Evolutionary conservation across 2,888 invertebrate genomes (phyloP).

Genomic region (Macrophya alboannulata): DNA sequence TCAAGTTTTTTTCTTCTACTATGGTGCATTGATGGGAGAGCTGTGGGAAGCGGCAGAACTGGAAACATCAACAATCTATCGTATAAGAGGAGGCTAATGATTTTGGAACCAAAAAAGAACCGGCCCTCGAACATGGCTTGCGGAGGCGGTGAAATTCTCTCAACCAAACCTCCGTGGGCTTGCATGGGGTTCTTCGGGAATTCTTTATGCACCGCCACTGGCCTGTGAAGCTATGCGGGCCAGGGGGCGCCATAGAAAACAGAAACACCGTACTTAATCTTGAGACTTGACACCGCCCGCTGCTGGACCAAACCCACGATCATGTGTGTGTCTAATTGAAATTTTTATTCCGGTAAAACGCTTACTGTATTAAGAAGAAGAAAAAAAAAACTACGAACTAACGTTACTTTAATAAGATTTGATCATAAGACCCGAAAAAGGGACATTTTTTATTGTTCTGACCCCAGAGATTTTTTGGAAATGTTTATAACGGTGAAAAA

Average conservation of each 20-base stretch:
- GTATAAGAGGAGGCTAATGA: slow-evolving; percentile 48
- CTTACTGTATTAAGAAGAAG: too few relatives aligned
- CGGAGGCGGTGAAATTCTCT: slow-evolving; percentile 44
- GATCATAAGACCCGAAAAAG: neutral
- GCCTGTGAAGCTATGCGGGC: slow-evolving; percentile 53
- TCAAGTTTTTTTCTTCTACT: neutral
- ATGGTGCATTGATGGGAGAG: neutral
- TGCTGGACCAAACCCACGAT: slow-evolving; percentile 38
- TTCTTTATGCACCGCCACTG: slow-evolving; percentile 54
- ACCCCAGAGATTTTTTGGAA: neutral
- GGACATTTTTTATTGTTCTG: too few relatives aligned
- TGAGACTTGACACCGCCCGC: slow-evolving; percentile 53
- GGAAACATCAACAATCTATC: slow-evolving; percentile 35
- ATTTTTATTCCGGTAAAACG: slow-evolving; percentile 25
- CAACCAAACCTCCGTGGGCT: slow-evolving; percentile 37
- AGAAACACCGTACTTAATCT: slow-evolving; percentile 54
- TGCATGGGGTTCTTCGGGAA: slow-evolving; percentile 33
- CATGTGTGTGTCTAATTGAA: slow-evolving; percentile 48
- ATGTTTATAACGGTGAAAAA: neutral
- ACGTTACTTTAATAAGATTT: neutral
- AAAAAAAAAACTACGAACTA: neutral
- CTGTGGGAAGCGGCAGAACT: slow-evolving; percentile 41
- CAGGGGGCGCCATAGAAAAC: slow-evolving; percentile 53
- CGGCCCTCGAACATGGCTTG: slow-evolving; percentile 19
- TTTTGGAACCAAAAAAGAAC: slow-evolving; percentile 42